Percentiles rank a stretch among this genome's conserved stretches.
These are phyloP conservation scores for Etia nguti DNA, from an alignment of 2,113 vertebrate species.

Conservation along the genomic window DNA sequence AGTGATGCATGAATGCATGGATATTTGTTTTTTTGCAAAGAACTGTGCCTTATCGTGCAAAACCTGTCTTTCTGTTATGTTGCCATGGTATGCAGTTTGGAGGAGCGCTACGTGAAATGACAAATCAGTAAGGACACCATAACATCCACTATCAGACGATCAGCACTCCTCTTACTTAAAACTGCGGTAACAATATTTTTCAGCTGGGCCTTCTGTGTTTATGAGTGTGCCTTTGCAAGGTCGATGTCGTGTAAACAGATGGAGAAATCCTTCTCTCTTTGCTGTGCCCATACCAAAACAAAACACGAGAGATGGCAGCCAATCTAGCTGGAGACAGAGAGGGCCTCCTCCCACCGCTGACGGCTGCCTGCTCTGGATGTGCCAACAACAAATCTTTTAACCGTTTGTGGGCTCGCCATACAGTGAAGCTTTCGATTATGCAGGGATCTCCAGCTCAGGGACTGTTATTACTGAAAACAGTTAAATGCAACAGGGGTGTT, in stretches of 20 bases:
- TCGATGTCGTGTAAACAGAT: conserved; percentile 9
- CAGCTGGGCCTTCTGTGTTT: neutral
- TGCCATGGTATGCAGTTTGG: neutral
- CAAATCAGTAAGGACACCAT: neutral
- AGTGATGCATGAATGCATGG: neutral
- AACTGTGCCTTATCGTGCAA: neutral
- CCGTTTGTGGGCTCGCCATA: conserved; percentile 23
- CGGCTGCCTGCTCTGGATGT: conserved; percentile 28
- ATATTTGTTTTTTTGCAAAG: neutral
- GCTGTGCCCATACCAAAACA: conserved; percentile 24
- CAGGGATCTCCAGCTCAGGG: neutral
- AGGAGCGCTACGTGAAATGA: neutral
- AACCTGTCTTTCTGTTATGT: neutral
- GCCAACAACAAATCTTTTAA: conserved; percentile 49
- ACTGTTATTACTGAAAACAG: conserved; percentile 37
- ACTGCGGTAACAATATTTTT: neutral
- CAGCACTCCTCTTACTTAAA: neutral
- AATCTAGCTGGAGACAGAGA: conserved; percentile 34
- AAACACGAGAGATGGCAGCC: conserved; percentile 38
- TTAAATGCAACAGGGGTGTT: conserved; percentile 17
- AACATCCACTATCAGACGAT: neutral
- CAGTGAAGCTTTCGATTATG: neutral
- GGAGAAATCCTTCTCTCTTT: conserved; percentile 10
- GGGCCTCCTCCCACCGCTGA: conserved; percentile 46
- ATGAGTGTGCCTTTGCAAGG: conserved; percentile 10